Base-by-base conservation (phyloP, 2,888 invertebrate species). In the Embidobia sp. region DNA sequence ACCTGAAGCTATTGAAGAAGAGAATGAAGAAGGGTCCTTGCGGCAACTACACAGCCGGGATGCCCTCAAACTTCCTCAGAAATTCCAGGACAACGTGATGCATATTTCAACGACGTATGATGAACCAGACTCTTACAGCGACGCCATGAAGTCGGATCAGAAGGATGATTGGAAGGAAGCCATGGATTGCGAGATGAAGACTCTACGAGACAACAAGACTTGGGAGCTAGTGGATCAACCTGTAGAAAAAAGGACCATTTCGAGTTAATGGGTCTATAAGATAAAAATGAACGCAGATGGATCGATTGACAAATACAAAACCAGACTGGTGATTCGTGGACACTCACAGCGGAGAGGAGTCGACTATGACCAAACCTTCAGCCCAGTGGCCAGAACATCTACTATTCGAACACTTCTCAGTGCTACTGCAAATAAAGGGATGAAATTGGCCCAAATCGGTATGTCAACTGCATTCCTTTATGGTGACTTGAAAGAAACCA, bases 151-250 rank as follows among this genome's bases (percentile, higher is more conserved):
- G 6, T 75, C 64, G 2, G 37, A 77, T n/a, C 11, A 82, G 1
- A 59, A 42, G 7, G 46, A 57, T 3, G 19, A 78, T n/a, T 82
- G 79, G 81, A 67, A 67, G 19, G 40, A 73, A 63, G 80, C 80
- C 16, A 81, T 81, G 81, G 40, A 82, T 10, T 53, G 46, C 6
- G 84, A 86, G 78, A 82, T 85, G 22, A 49, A 53, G 8, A 80
- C 84, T 8, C 63, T 85, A 11, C 40, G 81, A 35, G 82, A 85
- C 73, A 85, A 86, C 74, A 11, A 78, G n/a, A 85, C 83, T 1
- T 85, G 84, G 83, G 72, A 48, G 1, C 11, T 66, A 6, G 64
- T 51, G 16, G 2, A 40, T 1, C 35, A 26, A 63, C 86, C 84
- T 19, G 8, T 42, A 57, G 81, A 80, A 48, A 57, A 73, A 27